Evolutionary conservation across 1,140 invertebrate species (phyloP), one percentile per base, ranked within the genome.

Genomic region (Trissolcus basalis): DNA sequence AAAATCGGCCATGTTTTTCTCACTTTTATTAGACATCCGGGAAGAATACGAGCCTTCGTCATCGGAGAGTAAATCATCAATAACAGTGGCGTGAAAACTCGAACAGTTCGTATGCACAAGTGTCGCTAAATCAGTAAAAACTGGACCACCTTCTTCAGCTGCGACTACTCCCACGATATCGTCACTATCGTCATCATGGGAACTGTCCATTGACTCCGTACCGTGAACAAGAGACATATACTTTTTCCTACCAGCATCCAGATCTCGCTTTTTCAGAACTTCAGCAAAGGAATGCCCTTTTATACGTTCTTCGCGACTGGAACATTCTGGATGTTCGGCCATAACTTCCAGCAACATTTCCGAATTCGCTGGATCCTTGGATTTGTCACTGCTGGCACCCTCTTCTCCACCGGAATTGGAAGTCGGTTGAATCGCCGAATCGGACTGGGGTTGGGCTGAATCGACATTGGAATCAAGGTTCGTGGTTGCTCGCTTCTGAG

Each of bases 1-100:
- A 82, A 98, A 96, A 86, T 97, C 96, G 0, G 95, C 96, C 91
- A 97, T 93, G 85, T 97, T 97, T 73, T 97, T 97, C 77, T 97
- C 96, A n/a, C 95, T 97, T 88, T 97, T 97, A 61, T 94, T 96
- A 43, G 95, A 96, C 87, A 97, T 93, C 13, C 94, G 91, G 14
- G 96, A 97, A 41, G 95, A 97, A 80, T 95, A 94, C 68, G 93
- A 94, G 0, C 94, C 94, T 68, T 92, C 92, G 81, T 95, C 94
- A 60, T 93, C 93, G 45, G 92, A 93, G 4, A 93, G 80, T 73
- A 94, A 90, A 70, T 93, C 93, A 50, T 92, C 91, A n/a, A 88
- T 68, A 4, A 85, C 85, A 0, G 86, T 84, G 0, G 86, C 80
- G 15, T 87, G 56, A 60, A 86, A 88, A 2, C 79, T 82, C 0